Conservation (phyloP, 2,888 invertebrate species). For the Parelbella ahira region DNA sequence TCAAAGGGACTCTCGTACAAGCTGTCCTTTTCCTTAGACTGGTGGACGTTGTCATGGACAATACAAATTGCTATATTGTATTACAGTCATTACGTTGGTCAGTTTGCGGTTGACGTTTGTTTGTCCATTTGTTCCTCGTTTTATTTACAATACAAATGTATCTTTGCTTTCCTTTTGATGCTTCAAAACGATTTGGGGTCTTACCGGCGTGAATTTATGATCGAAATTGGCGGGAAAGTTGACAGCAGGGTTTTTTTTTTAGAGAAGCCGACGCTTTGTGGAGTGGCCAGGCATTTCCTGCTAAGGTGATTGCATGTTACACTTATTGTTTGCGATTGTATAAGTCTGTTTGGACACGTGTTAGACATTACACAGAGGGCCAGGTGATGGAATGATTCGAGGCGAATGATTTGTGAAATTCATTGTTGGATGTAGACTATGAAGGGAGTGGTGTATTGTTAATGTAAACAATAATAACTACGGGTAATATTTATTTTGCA, state of each 20-base stretch:
- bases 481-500: too few species aligned
- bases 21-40: background rate
- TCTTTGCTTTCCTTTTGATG: too few species aligned
- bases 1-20: background rate
- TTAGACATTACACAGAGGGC: slow-evolving; percentile 40
- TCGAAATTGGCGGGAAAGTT: slow-evolving; percentile 45
- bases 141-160: slow-evolving; percentile 21
- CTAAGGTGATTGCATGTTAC: slow-evolving; percentile 35
- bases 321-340: slow-evolving; percentile 39
- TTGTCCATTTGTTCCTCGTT: slow-evolving; percentile 39
- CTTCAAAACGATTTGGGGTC: slow-evolving; percentile 8
- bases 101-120: slow-evolving; percentile 66
- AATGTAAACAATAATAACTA: too few species aligned
- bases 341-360: slow-evolving; percentile 43
- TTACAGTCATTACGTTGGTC: slow-evolving; percentile 37
- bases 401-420: slow-evolving; percentile 16
- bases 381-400: slow-evolving; percentile 34
- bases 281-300: slow-evolving; percentile 41
- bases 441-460: slow-evolving; percentile 16
- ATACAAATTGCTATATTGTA: slow-evolving; percentile 31
- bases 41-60: slow-evolving; percentile 21
- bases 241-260: slow-evolving; percentile 53
- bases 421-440: slow-evolving; percentile 24
- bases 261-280: slow-evolving; percentile 29
- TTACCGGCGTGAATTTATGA: too few species aligned